phyloP scores from a whole-genome alignment of 2,888 invertebrate genomes.

The Cephonodes hylas region DNA sequence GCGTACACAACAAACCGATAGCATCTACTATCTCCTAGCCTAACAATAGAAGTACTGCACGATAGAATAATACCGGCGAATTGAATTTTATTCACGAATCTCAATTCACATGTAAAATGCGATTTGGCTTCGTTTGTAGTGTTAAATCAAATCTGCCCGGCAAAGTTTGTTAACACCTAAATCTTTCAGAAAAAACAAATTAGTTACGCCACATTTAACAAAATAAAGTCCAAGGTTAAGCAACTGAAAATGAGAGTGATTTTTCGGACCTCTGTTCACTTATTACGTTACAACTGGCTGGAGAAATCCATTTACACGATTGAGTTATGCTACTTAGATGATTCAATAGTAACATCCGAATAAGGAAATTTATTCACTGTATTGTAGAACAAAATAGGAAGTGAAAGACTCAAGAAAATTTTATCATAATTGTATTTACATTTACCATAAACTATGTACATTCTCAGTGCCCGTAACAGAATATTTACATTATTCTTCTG shows the following conservation, averaged over 20 bases:
- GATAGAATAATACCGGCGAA: neutral
- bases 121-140: too few species aligned
- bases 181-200: neutral
- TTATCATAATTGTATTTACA: constrained; percentile 37
- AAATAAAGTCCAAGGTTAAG: neutral
- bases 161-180: neutral
- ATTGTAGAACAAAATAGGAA: neutral
- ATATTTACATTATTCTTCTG: constrained; percentile 37
- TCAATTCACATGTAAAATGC: too few species aligned
- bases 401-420: constrained; percentile 30
- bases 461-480: constrained; percentile 20
- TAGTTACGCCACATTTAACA: neutral
- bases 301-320: constrained; percentile 35
- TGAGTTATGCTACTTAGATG: constrained; percentile 22
- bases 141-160: neutral
- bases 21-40: too few species aligned
- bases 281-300: constrained; percentile 29
- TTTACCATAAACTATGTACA: constrained; percentile 43
- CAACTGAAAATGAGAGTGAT: neutral
- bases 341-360: neutral
- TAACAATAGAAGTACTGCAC: too few species aligned
- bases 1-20: neutral
- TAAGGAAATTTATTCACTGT: neutral
- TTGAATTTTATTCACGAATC: neutral
- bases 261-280: constrained; percentile 13